A percentile compares a stretch with the other conserved stretches of the same genome.
These are phyloP conservation scores for Thalassarche chlororhynchos DNA, from an alignment of 2,113 vertebrate species.

Conservation along the genomic window DNA sequence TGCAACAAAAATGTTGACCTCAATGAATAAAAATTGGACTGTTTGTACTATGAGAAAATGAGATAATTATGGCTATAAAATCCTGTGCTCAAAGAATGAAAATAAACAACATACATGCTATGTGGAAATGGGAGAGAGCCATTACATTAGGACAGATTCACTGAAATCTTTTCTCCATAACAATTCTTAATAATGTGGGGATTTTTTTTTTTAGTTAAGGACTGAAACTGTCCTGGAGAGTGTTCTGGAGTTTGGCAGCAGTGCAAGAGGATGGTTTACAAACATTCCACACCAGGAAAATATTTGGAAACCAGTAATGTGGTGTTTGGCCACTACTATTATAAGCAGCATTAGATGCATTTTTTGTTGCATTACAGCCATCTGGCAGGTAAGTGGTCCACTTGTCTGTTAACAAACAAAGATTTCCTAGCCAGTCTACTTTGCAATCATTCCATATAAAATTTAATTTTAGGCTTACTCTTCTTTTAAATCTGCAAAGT, in stretches of 20 bases:
- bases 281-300: neutral
- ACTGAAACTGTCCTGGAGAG: neutral
- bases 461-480: neutral
- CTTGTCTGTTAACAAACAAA: neutral
- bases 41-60: constrained; percentile 32
- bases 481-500: neutral
- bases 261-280: neutral
- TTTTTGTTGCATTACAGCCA: neutral
- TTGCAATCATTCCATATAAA: neutral
- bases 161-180: neutral
- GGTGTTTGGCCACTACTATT: neutral
- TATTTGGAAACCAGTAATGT: neutral
- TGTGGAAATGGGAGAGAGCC: neutral
- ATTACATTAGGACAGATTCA: neutral
- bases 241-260: neutral
- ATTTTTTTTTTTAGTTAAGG: neutral
- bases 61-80: constrained; percentile 24
- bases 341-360: neutral
- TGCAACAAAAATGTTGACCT: neutral
- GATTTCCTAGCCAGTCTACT: neutral
- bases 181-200: neutral
- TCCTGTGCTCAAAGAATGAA: neutral
- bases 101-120: neutral
- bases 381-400: neutral
- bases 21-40: neutral